Evolutionary conservation across 2,888 invertebrate species (phyloP).

Genomic region (Microchrysa polita): DNA sequence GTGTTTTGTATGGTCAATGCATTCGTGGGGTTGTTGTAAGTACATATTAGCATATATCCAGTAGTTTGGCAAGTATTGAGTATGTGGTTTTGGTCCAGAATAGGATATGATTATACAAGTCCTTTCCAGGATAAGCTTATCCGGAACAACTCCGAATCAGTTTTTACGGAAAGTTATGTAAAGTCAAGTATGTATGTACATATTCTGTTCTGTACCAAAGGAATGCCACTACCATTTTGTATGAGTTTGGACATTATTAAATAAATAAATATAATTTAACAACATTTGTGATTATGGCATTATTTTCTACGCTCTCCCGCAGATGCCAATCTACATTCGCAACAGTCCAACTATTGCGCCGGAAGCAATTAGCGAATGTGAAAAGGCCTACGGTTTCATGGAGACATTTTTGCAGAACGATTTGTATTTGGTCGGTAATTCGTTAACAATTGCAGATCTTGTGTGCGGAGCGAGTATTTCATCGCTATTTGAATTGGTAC

Average conservation of each 20-base stretch:
- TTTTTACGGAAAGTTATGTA: too few species aligned
- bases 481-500: conserved; percentile 51
- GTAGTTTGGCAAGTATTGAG: background rate
- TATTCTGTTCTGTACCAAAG: too few species aligned
- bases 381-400: conserved; percentile 59
- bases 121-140: too few species aligned
- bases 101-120: too few species aligned
- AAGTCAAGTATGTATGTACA: too few species aligned
- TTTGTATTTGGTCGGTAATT: conserved; percentile 56
- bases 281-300: background rate
- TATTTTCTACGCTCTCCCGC: too few species aligned
- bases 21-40: conserved; percentile 19
- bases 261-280: too few species aligned
- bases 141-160: too few species aligned
- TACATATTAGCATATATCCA: too few species aligned
- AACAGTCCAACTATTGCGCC: conserved; percentile 28
- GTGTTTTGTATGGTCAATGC: conserved; percentile 26
- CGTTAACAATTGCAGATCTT: conserved; percentile 65
- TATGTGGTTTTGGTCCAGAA: background rate
- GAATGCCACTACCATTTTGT: too few species aligned
- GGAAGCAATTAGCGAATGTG: conserved; percentile 57
- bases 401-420: conserved; percentile 59
- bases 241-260: too few species aligned
- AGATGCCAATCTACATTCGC: conserved; percentile 28
- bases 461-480: conserved; percentile 56